Evolutionary conservation across 2,113 vertebrate genomes (phyloP).

Genomic region (Indicator maculatus): DNA sequence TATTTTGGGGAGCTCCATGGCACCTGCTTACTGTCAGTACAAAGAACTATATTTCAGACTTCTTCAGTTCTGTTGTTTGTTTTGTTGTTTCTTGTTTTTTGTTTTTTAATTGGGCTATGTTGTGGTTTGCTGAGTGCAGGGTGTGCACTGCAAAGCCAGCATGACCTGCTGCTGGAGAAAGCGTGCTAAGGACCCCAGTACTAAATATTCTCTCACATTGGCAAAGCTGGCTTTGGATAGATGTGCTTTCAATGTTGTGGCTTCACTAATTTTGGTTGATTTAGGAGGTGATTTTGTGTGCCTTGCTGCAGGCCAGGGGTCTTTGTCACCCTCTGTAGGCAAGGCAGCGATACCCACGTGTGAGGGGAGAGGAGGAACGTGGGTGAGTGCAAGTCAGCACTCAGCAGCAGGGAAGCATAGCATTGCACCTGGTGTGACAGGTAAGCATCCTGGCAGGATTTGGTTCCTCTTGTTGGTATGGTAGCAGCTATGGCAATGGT

Average conservation of each 20-base stretch:
- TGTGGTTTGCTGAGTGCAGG: not conserved
- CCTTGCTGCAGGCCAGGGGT: not conserved
- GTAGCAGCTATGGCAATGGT: not conserved
- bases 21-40: not conserved
- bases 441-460: not conserved
- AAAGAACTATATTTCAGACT: not conserved
- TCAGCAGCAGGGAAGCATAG: accelerated
- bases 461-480: not conserved
- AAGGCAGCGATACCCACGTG: not conserved
- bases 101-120: not conserved
- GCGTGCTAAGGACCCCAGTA: not conserved
- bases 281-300: not conserved
- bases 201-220: not conserved
- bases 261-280: not conserved
- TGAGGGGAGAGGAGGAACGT: not conserved
- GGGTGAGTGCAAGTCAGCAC: accelerated
- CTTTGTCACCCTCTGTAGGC: not conserved
- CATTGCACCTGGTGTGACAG: not conserved
- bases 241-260: not conserved
- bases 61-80: not conserved
- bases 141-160: not conserved
- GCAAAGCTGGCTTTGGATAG: not conserved
- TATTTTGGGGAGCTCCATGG: not conserved
- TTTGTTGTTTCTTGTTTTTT: not conserved
- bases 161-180: not conserved